phyloP scores from a whole-genome alignment of 2,113 vertebrate species.

The Rhegmatorhina hoffmannsi region DNA sequence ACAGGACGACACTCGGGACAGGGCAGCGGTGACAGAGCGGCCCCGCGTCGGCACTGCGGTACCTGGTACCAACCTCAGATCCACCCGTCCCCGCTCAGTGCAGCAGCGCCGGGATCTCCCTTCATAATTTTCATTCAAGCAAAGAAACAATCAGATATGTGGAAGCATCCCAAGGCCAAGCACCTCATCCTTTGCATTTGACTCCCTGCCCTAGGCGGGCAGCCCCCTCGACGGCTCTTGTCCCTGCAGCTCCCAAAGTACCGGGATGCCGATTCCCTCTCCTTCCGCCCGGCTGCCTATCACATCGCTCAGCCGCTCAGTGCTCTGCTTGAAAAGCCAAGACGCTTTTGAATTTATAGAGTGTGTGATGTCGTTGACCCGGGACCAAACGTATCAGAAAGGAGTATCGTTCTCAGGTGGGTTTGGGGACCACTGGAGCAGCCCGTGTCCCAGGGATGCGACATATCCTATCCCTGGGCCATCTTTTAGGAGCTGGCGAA shows the following conservation, averaged over 20 bases:
- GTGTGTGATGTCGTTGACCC: conserved; percentile 9
- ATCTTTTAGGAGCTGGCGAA: accelerated
- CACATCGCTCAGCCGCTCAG: neutral
- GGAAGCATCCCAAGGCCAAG: neutral
- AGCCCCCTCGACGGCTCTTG: neutral
- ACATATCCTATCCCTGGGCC: accelerated
- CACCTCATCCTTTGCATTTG: neutral
- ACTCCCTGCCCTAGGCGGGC: neutral
- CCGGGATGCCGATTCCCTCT: neutral
- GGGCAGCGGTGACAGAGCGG: neutral
- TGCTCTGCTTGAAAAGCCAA: neutral
- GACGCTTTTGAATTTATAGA: conserved; percentile 32
- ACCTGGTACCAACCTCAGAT: neutral
- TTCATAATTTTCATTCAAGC: neutral
- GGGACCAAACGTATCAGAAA: neutral
- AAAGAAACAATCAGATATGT: neutral
- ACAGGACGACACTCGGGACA: neutral
- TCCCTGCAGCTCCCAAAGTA: neutral
- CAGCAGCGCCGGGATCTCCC: neutral
- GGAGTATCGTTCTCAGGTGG: neutral
- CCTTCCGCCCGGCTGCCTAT: neutral
- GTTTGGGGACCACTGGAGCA: neutral
- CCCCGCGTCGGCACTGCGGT: no score
- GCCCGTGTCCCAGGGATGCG: neutral
- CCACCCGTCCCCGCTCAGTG: neutral